Percentiles rank a stretch among this genome's conserved stretches.
phyloP scores from a whole-genome alignment of 1,140 invertebrate species.

The Drosophila serrata region DNA sequence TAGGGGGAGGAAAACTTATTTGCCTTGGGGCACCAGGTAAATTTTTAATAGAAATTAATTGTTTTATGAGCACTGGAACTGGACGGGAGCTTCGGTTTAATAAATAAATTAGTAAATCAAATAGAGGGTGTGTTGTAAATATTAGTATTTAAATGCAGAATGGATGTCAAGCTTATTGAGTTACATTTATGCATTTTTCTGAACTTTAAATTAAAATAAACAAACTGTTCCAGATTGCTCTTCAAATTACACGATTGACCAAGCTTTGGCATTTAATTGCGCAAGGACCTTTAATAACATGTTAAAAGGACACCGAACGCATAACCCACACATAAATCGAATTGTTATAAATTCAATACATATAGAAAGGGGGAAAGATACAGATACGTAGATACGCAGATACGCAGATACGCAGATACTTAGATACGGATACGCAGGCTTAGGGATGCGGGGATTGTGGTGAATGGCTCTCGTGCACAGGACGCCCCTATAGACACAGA shows the following conservation, averaged over 20 bases:
- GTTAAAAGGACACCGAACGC: constrained; percentile 36
- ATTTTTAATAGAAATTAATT: constrained; percentile 38
- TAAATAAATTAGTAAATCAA: not conserved
- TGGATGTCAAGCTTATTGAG: not conserved
- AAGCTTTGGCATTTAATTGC: constrained; percentile 15
- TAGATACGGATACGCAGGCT: constrained; percentile 5
- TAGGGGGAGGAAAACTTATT: not conserved
- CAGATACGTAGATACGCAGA: not conserved
- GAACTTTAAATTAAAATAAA: not conserved
- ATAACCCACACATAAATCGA: constrained; percentile 43
- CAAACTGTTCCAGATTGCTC: not conserved
- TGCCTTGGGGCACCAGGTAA: not conserved
- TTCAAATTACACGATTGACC: not conserved
- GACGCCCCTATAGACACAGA: constrained; percentile 32
- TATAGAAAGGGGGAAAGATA: not conserved
- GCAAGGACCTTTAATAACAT: constrained; percentile 70
- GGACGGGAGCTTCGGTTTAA: not conserved
- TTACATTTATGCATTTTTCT: not conserved
- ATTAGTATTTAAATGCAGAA: not conserved
- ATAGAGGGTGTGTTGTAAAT: not conserved
- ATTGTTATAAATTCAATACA: not conserved
- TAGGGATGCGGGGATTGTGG: constrained; percentile 20
- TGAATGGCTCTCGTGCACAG: constrained; percentile 24
- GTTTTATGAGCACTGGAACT: not conserved
- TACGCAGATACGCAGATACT: not conserved